A percentile compares a stretch with the other conserved stretches of the same genome.
Conservation (phyloP, 2,113 vertebrate species). For the Hipposideros armiger region DNA sequence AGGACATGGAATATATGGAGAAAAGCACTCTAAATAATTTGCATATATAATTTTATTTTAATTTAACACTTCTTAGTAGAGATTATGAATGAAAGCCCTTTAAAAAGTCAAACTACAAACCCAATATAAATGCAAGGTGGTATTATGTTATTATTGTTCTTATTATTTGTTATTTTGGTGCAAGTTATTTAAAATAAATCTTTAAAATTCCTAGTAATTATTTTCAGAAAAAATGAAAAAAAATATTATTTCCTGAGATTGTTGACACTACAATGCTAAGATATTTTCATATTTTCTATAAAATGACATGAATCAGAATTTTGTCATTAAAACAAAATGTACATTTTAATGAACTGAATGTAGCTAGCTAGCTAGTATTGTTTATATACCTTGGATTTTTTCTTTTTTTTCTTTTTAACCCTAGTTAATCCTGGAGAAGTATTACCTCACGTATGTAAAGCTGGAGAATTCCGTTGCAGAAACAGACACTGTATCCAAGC, state of each 20-base stretch:
- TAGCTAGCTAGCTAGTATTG: neutral
- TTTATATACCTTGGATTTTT: neutral
- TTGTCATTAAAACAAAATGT: neutral
- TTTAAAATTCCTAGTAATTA: neutral
- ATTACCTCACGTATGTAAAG: slow-evolving; percentile 90
- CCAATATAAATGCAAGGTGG: neutral
- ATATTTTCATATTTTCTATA: neutral
- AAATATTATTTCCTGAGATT: neutral
- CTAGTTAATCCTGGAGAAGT: slow-evolving; percentile 88
- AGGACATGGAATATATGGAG: neutral
- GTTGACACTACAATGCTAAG: neutral
- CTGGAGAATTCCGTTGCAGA: slow-evolving; percentile 95
- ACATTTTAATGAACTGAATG: neutral
- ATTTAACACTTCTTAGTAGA: neutral
- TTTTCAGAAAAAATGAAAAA: neutral
- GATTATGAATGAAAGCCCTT: slow-evolving; percentile 15
- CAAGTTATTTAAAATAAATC: neutral
- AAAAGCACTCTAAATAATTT: neutral
- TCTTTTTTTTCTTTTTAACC: slow-evolving; percentile 24
- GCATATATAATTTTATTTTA: neutral
- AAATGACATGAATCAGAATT: neutral
- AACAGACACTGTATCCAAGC: slow-evolving; percentile 95
- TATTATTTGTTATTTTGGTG: neutral
- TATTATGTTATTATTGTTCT: neutral
- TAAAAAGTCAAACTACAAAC: neutral